A percentile compares a stretch with the other conserved stretches of the same genome.
Evolutionary conservation across 2,888 invertebrate genomes (phyloP).

Genomic region (Andricus curvator): DNA sequence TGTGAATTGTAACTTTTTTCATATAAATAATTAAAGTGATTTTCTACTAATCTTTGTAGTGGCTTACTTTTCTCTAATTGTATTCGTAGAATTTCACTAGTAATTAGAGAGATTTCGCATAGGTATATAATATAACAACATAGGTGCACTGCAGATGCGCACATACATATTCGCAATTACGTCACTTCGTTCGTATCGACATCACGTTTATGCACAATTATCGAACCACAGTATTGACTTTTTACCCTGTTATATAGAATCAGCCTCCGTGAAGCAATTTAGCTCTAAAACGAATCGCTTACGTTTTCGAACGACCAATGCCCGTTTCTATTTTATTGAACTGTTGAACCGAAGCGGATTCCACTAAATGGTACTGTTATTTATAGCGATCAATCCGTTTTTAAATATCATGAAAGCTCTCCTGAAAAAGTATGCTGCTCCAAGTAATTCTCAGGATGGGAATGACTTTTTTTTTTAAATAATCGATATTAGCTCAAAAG

Average conservation of each 20-base stretch:
- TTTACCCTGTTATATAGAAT: slow-evolving; percentile 39
- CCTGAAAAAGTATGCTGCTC: not conserved
- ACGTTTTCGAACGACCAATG: slow-evolving; percentile 35
- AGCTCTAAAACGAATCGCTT: slow-evolving; percentile 34
- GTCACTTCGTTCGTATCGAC: slow-evolving; percentile 24
- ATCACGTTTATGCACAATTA: slow-evolving; percentile 36
- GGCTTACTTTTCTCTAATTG: too few species aligned
- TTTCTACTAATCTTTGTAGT: too few species aligned
- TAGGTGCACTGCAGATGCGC: slow-evolving; percentile 9
- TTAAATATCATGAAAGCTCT: slow-evolving; percentile 22
- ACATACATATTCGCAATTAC: slow-evolving; percentile 23
- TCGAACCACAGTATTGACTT: slow-evolving; percentile 35
- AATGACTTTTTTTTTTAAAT: not conserved
- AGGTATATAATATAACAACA: not conserved
- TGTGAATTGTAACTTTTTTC: too few species aligned
- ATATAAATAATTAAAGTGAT: too few species aligned
- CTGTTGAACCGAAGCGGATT: slow-evolving; percentile 32
- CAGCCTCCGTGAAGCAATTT: slow-evolving; percentile 36
- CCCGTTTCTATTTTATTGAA: slow-evolving; percentile 22
- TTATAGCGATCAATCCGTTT: slow-evolving; percentile 34
- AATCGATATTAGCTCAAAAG: not conserved
- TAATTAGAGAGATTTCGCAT: too few species aligned
- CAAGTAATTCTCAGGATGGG: not conserved
- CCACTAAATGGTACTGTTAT: slow-evolving; percentile 24
- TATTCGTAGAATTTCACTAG: too few species aligned